phyloP scores from a whole-genome alignment of 2,113 vertebrate species.

The Scatophagus argus region DNA sequence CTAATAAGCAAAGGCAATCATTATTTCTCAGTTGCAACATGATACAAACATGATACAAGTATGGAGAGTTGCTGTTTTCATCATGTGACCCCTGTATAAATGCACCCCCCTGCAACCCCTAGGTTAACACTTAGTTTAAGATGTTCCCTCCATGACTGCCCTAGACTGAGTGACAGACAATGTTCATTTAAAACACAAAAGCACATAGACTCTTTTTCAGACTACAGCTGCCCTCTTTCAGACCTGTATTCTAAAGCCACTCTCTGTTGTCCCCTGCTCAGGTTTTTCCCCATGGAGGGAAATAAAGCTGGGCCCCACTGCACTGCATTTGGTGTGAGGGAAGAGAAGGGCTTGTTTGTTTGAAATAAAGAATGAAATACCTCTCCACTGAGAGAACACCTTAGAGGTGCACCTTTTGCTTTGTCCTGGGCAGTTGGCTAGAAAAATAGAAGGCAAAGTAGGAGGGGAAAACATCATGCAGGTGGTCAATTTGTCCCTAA shows the following conservation, averaged over 20 bases:
- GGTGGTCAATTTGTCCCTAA: slow-evolving; percentile 85
- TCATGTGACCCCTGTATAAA: slow-evolving; percentile 3
- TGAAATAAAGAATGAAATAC: slow-evolving; percentile 73
- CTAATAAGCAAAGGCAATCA: background rate
- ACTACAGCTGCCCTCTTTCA: slow-evolving; percentile 97
- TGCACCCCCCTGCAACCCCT: slow-evolving; percentile 24
- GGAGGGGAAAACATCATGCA: slow-evolving; percentile 92
- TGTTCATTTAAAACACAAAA: slow-evolving; percentile 99
- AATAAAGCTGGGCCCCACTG: slow-evolving; percentile 89
- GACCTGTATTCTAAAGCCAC: slow-evolving; percentile 90
- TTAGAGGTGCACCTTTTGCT: slow-evolving; percentile 91
- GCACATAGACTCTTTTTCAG: slow-evolving; percentile 94
- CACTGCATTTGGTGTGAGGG: slow-evolving; percentile 89
- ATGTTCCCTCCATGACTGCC: slow-evolving; percentile 41
- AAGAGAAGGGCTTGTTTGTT: slow-evolving; percentile 88
- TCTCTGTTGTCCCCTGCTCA: slow-evolving; percentile 89
- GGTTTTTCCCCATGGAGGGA: slow-evolving; percentile 89
- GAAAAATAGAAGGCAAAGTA: slow-evolving; percentile 87
- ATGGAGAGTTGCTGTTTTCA: background rate
- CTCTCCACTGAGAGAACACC: slow-evolving; percentile 89
- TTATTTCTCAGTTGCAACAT: background rate
- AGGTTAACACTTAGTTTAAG: slow-evolving; percentile 39
- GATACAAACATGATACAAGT: background rate
- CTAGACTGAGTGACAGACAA: slow-evolving; percentile 88
- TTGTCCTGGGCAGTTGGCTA: slow-evolving; percentile 89